phyloP scores from a whole-genome alignment of 2,888 invertebrate species.

The Strigamia crassipes region DNA sequence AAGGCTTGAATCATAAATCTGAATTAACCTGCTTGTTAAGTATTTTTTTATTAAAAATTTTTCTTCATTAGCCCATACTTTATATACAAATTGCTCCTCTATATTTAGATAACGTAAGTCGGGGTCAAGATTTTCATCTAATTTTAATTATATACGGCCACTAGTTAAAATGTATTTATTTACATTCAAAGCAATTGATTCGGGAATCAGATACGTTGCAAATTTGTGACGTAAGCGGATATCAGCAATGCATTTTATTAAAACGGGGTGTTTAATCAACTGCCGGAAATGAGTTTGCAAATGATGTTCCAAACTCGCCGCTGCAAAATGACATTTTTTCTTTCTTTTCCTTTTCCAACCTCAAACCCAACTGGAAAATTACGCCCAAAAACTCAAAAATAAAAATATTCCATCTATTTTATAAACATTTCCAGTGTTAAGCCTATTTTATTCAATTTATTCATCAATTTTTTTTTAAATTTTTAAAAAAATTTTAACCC shows the following conservation, averaged over 20 bases:
- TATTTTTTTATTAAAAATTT: neutral
- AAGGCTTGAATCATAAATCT: conserved; percentile 5
- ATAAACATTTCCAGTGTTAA: too few relatives aligned
- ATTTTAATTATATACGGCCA: neutral
- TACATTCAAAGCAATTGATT: neutral
- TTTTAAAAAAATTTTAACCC: too few relatives aligned
- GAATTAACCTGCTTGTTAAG: conserved; percentile 1
- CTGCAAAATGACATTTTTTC: neutral
- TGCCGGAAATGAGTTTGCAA: conserved; percentile 25
- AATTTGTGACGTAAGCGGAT: conserved; percentile 10
- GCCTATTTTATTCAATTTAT: too few relatives aligned
- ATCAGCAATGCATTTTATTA: neutral
- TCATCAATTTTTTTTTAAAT: neutral
- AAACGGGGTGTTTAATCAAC: conserved; percentile 7
- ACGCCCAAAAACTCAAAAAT: too few relatives aligned
- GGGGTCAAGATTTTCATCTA: conserved; percentile 2
- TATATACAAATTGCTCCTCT: conserved; percentile 22
- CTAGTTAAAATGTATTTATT: neutral
- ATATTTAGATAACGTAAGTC: neutral
- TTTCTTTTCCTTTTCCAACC: too few relatives aligned
- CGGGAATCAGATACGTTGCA: neutral
- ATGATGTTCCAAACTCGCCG: neutral
- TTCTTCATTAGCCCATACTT: neutral
- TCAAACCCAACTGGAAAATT: too few relatives aligned
- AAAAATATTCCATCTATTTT: too few relatives aligned